Evolutionary conservation across 2,888 invertebrate species (phyloP), one percentile per base, ranked within the genome.

Genomic region (Himalopsyche kuldschensis): DNA sequence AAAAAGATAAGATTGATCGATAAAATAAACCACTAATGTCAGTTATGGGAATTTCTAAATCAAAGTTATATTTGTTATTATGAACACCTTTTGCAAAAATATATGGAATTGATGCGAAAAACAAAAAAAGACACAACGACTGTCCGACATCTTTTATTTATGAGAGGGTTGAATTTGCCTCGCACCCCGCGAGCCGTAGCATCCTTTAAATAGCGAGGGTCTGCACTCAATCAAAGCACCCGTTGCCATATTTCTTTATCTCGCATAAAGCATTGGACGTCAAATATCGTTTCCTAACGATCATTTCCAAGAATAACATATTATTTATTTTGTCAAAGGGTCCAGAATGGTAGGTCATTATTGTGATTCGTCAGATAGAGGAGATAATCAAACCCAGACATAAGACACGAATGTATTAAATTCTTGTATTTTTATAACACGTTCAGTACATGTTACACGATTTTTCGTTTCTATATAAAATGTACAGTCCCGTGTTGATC

Each of bases 101-200:
- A 83, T 83, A 82, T 79, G 46, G 84, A 75, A 84, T 83, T 84
- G 80, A 84, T 82, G 79, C 35, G 75, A 79, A 48, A 75, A 79
- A 75, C 75, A 78, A 82, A 78, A 30, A 76, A 35, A 35, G 32
- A 69, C 69, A 69, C 24, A 76, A 76, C 82, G 75, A 48, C 75
- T 55, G 75, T 32, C 55, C n/a, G 80, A 47, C 77, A 75, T 80
- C 78, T 83, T 75, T 82, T 82, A 84, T 82, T 83, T 84, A 78
- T 81, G 80, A 77, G 32, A 79, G 78, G 82, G 69, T 69, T 69
- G 69, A 69, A 69, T 69, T 27, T 11, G 1, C 27, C 30, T 24
- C 27, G 27, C 27, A 27, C 69, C 69, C 78, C 82, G 78, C 82
- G 78, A 47, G 35, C 82, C 78, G 27, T 78, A 41, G 69, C 5